A percentile compares a stretch with the other conserved stretches of the same genome.
Conservation (phyloP, 2,888 invertebrate genomes). For the Diadegma fenestrale region DNA sequence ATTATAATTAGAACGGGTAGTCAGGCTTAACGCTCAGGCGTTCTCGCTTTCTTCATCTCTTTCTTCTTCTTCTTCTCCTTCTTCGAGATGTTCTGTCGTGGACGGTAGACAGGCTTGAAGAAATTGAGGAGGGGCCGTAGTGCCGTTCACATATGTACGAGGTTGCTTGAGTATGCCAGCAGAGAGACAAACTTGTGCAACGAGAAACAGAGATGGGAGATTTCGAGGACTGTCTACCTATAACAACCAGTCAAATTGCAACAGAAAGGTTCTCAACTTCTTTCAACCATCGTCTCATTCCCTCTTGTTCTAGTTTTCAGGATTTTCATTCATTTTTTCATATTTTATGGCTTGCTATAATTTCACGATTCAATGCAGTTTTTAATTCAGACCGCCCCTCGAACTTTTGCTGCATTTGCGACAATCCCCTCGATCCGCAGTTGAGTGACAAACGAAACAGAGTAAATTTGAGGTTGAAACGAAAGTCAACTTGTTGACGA, state of each 20-base stretch:
- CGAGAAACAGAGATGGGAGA: conserved; percentile 50
- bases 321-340: neutral
- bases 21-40: conserved; percentile 64
- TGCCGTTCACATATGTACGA: conserved; percentile 56
- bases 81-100: conserved; percentile 49
- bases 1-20: conserved; percentile 82
- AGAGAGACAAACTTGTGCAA: conserved; percentile 77
- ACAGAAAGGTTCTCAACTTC: conserved; percentile 64
- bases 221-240: conserved; percentile 76
- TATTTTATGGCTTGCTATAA: conserved; percentile 24
- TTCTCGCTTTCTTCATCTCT: conserved; percentile 40
- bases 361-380: neutral
- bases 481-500: neutral
- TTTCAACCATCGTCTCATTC: conserved; percentile 24
- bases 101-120: conserved; percentile 42
- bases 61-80: conserved; percentile 40
- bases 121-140: conserved; percentile 59
- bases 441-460: neutral
- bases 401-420: neutral
- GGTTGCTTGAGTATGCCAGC: conserved; percentile 71
- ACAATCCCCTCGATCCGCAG: neutral
- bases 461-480: neutral
- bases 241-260: conserved; percentile 73
- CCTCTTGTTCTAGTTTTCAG: neutral
- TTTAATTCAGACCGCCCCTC: neutral